phyloP scores from a whole-genome alignment of 2,113 vertebrate species.

The Melanotaenia duboulayi region DNA sequence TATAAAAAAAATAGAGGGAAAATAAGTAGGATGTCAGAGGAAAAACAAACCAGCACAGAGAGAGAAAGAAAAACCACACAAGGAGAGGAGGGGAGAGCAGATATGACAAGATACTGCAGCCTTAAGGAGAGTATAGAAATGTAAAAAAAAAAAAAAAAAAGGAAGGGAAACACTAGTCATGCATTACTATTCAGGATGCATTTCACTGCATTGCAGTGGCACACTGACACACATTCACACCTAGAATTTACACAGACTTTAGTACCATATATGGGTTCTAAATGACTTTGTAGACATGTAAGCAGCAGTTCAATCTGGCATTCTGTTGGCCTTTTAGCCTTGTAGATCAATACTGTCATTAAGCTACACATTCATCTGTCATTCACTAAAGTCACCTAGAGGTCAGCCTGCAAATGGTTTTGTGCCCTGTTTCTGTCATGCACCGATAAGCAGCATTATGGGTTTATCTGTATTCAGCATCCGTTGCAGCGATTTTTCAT shows the following conservation, averaged over 20 bases:
- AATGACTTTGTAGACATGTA: not conserved
- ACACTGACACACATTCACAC: slow-evolving; percentile 58
- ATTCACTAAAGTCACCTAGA: not conserved
- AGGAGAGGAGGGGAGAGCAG: not conserved
- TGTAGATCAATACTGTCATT: not conserved
- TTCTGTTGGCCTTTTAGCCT: not conserved
- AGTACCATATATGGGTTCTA: not conserved
- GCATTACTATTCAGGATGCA: slow-evolving; percentile 55
- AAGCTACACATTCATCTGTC: not conserved
- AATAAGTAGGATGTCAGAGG: not conserved
- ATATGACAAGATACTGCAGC: not conserved
- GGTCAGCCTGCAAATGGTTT: slow-evolving; percentile 10
- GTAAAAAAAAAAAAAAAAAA: slow-evolving; percentile 35
- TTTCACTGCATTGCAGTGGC: slow-evolving; percentile 67
- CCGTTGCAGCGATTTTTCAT: not conserved
- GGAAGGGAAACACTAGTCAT: slow-evolving; percentile 18
- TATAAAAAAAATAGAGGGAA: not conserved
- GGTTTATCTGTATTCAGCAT: not conserved
- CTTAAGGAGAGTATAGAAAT: slow-evolving; percentile 12
- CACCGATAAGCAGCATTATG: not conserved
- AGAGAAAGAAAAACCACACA: not conserved
- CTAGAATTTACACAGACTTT: not conserved
- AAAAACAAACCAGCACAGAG: slow-evolving; percentile 12
- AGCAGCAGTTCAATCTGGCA: not conserved
- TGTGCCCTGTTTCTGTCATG: slow-evolving; percentile 25